Evolutionary conservation across 2,113 vertebrate species (phyloP).

Genomic region (Noturus placidus): DNA sequence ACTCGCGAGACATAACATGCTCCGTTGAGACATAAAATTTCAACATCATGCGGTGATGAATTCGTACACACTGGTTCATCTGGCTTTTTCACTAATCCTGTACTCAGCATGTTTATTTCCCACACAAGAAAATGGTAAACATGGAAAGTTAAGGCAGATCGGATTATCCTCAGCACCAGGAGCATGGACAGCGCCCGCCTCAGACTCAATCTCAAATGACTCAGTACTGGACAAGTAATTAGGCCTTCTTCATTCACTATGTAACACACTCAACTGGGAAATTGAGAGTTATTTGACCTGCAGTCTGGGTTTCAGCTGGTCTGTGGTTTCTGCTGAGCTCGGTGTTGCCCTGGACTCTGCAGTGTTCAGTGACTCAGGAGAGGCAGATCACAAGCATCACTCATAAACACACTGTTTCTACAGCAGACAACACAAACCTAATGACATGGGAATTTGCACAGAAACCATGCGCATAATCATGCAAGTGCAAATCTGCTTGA

Average conservation of each 20-base stretch:
- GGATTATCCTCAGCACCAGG: slow-evolving; percentile 26
- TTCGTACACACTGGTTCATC: neutral
- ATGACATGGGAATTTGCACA: neutral
- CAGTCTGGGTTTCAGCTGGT: neutral
- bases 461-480: neutral
- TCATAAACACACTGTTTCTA: neutral
- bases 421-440: neutral
- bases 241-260: neutral
- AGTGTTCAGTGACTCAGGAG: slow-evolving; percentile 11
- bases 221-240: neutral
- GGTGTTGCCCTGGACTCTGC: slow-evolving; percentile 24
- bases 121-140: neutral
- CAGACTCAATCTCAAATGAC: neutral
- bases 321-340: slow-evolving; percentile 32
- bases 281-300: neutral
- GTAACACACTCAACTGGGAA: neutral
- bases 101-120: neutral
- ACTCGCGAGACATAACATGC: neutral
- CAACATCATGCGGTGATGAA: neutral
- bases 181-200: neutral
- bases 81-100: neutral
- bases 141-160: neutral
- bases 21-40: neutral
- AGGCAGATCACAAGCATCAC: neutral
- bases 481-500: neutral